These are phyloP conservation scores for Apteryx mantelli DNA, from an alignment of 2,113 vertebrate species.

Conservation along the genomic window DNA sequence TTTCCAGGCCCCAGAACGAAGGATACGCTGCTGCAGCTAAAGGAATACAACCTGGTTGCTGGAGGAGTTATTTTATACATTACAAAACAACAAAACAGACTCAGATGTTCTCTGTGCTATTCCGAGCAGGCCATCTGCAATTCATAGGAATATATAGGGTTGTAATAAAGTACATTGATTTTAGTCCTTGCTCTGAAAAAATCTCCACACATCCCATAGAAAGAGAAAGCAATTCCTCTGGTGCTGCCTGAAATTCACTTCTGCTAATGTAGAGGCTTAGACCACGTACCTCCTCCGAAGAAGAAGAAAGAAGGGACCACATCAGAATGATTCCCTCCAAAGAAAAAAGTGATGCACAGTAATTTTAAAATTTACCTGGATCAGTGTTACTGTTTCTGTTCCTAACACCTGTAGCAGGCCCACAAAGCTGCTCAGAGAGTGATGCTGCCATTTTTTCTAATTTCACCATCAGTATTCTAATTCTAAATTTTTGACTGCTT, in stretches of 20 bases:
- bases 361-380: neutral
- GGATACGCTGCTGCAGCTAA: neutral
- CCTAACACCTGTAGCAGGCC: neutral
- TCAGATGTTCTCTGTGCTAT: neutral
- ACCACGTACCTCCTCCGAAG: neutral
- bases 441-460: neutral
- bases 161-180: neutral
- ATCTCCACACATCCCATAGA: neutral
- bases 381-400: neutral
- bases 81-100: neutral
- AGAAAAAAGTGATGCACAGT: neutral
- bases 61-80: neutral
- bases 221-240: neutral
- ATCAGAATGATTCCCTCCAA: neutral
- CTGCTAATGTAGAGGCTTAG: neutral
- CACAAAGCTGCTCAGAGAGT: neutral
- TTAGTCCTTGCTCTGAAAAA: neutral
- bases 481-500: neutral
- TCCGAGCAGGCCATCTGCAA: neutral
- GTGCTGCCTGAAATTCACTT: neutral
- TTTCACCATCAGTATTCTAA: neutral
- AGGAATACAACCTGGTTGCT: neutral
- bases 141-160: accelerated
- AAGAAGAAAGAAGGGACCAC: neutral
- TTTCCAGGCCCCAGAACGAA: neutral